phyloP scores from a whole-genome alignment of 2,797 vertebrate genomes.

The Falco novaeseelandiae region DNA sequence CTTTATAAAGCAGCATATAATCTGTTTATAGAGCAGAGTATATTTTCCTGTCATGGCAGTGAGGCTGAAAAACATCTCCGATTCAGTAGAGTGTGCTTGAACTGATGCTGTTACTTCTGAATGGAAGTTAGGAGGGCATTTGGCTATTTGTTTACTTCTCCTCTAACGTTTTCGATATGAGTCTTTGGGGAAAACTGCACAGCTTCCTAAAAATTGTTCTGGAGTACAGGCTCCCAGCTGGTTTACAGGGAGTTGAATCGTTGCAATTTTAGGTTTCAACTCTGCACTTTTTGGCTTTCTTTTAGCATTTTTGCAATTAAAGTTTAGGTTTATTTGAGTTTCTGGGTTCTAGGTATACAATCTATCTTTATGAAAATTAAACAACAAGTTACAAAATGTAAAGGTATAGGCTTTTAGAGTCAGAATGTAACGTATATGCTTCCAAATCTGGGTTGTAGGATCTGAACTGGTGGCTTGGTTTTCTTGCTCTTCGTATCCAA shows the following conservation, averaged over 20 bases:
- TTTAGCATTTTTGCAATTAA: neutral
- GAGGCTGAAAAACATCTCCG: slow-evolving; percentile 12
- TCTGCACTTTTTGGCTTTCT: neutral
- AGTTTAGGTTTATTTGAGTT: neutral
- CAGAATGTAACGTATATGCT: neutral
- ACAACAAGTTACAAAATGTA: neutral
- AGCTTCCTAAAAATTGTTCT: neutral
- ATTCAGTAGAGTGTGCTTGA: neutral
- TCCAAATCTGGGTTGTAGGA: neutral
- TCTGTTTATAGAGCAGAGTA: slow-evolving; percentile 25
- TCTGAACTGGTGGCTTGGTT: neutral
- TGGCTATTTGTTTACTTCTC: neutral
- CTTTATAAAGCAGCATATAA: slow-evolving; percentile 42
- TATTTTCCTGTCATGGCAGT: slow-evolving; percentile 29
- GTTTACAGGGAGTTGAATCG: neutral
- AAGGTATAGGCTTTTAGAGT: neutral
- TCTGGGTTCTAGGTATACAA: neutral
- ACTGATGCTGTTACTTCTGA: neutral
- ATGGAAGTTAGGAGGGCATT: slow-evolving; percentile 6
- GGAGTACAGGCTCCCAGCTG: neutral
- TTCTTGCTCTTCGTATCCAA: neutral
- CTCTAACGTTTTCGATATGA: neutral
- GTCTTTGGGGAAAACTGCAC: neutral
- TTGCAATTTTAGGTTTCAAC: neutral
- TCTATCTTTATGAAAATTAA: neutral